A percentile compares a stretch with the other conserved stretches of the same genome.
These are phyloP conservation scores for Sminthurinus aureus DNA, from an alignment of 2,888 invertebrate species.

Conservation along the genomic window DNA sequence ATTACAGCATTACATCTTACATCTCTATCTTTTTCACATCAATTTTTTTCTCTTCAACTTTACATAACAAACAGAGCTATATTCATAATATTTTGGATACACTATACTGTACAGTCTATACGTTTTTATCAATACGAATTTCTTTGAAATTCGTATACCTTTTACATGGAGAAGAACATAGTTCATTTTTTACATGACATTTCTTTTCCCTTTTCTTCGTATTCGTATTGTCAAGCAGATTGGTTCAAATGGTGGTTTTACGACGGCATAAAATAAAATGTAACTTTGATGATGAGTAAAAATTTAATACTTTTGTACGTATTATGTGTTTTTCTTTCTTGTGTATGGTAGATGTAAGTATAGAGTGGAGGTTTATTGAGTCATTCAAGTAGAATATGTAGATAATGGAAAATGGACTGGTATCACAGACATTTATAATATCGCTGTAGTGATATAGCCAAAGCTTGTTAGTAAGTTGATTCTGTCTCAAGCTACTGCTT, in stretches of 20 bases:
- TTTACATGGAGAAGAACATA: background rate
- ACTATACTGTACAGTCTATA: background rate
- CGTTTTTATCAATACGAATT: background rate
- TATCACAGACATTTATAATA: too few relatives aligned
- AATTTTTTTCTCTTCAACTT: slow-evolving; percentile 9
- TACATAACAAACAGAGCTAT: background rate
- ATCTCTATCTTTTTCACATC: slow-evolving; percentile 25
- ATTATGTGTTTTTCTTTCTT: background rate
- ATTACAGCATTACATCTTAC: background rate
- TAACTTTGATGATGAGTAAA: slow-evolving; percentile 31
- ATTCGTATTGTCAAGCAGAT: background rate
- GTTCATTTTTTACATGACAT: background rate
- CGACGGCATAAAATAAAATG: slow-evolving; percentile 30
- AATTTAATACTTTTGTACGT: slow-evolving; percentile 16
- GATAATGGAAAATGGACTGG: too few relatives aligned
- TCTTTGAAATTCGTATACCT: background rate
- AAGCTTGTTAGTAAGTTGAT: slow-evolving; percentile 1
- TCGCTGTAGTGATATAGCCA: background rate
- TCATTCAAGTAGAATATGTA: background rate
- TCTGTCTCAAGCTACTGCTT: background rate
- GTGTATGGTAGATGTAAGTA: background rate
- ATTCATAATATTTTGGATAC: background rate
- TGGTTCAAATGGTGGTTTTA: slow-evolving; percentile 31
- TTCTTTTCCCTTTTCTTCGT: too few relatives aligned
- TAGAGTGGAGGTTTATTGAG: background rate